Evolutionary conservation across 2,888 invertebrate genomes (phyloP).

Genomic region (Acrobeloides nanus): DNA sequence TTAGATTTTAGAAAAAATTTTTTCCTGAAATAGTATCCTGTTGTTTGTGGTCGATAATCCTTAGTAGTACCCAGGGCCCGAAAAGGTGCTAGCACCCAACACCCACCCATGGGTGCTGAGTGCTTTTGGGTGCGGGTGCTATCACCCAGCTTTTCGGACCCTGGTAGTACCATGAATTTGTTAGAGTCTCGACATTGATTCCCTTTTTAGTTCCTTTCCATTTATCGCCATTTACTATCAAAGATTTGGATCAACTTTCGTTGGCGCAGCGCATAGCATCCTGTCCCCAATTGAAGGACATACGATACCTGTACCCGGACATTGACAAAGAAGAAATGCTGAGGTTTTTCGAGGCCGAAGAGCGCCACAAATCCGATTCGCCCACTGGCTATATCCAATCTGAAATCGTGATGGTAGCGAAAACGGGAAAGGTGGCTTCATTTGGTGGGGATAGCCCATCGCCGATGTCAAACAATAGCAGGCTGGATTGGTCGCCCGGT

Average conservation of each 20-base stretch:
- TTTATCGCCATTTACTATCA: slow-evolving; percentile 52
- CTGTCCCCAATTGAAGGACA: slow-evolving; percentile 50
- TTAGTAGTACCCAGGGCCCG: no score
- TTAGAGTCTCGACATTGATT: no score
- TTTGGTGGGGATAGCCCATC: slow-evolving; percentile 51
- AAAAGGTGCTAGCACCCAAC: no score
- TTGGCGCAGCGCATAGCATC: slow-evolving; percentile 48
- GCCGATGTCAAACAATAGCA: slow-evolving; percentile 42
- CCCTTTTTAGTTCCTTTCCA: slow-evolving; percentile 50
- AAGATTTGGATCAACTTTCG: slow-evolving; percentile 52
- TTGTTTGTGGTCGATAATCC: no score
- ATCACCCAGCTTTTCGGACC: no score
- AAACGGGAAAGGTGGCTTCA: slow-evolving; percentile 40
- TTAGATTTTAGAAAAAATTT: no score
- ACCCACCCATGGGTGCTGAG: no score
- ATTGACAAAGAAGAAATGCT: slow-evolving; percentile 53
- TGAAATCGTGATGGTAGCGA: slow-evolving; percentile 54
- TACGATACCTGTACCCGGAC: slow-evolving; percentile 46
- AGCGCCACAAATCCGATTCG: slow-evolving; percentile 40
- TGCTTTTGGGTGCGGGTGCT: no score
- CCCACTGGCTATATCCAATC: slow-evolving; percentile 51
- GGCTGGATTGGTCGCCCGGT: slow-evolving; percentile 50
- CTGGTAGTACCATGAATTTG: no score
- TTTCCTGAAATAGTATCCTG: no score
- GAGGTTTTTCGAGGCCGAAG: slow-evolving; percentile 47